These are phyloP conservation scores for Podarcis muralis DNA, from an alignment of 2,113 vertebrate species.

Conservation along the genomic window DNA sequence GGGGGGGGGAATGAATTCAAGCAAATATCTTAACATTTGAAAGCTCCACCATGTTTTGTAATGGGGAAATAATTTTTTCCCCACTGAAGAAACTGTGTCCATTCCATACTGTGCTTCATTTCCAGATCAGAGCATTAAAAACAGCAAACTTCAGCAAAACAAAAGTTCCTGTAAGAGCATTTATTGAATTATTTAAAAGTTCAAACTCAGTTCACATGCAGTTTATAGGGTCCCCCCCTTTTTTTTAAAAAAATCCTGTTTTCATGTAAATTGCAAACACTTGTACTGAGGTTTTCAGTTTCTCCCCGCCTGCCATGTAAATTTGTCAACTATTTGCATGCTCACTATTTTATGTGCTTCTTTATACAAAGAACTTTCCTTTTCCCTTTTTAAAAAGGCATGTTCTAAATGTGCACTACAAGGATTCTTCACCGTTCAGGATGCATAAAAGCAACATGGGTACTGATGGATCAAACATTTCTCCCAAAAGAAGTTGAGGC, in stretches of 20 bases:
- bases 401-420: slow-evolving; percentile 65
- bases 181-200: slow-evolving; percentile 75
- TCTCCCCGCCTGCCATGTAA: slow-evolving; percentile 56
- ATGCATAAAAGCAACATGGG: slow-evolving; percentile 65
- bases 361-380: slow-evolving; percentile 48
- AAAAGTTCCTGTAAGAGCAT: slow-evolving; percentile 72
- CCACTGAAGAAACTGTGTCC: background rate
- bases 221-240: slow-evolving; percentile 52
- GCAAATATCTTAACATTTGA: background rate
- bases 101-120: background rate
- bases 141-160: slow-evolving; percentile 69
- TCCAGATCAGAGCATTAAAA: slow-evolving; percentile 31
- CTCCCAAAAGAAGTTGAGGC: slow-evolving; percentile 73
- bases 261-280: slow-evolving; percentile 73
- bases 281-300: slow-evolving; percentile 69
- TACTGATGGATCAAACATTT: slow-evolving; percentile 55
- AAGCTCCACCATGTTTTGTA: background rate
- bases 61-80: background rate
- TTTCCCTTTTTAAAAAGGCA: slow-evolving; percentile 50
- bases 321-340: slow-evolving; percentile 72
- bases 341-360: slow-evolving; percentile 60
- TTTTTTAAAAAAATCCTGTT: slow-evolving; percentile 40
- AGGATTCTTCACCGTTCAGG: slow-evolving; percentile 53
- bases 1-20: background rate
- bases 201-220: slow-evolving; percentile 66